A percentile compares a stretch with the other conserved stretches of the same genome.
These are phyloP conservation scores for Schizaphis graminum DNA, from an alignment of 2,888 invertebrate species.

Conservation along the genomic window DNA sequence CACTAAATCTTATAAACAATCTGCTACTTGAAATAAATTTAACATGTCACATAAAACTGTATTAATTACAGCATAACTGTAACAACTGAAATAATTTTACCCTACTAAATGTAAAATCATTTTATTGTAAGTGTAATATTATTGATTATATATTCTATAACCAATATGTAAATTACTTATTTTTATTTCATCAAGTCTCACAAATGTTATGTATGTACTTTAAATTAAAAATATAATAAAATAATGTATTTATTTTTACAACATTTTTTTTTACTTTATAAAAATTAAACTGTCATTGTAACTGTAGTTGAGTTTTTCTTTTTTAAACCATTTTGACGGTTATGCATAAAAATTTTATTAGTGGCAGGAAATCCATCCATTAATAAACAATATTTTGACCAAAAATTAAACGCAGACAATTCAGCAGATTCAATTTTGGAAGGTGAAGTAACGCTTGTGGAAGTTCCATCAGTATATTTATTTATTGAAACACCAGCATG, in stretches of 20 bases:
- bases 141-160: neutral
- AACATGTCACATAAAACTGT: neutral
- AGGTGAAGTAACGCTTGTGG: neutral
- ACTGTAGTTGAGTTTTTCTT: neutral
- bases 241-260: neutral
- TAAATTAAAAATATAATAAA: neutral
- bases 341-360: constrained; percentile 32
- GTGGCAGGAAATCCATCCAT: constrained; percentile 52
- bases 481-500: constrained; percentile 15
- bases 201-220: neutral
- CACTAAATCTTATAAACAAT: constrained; percentile 94
- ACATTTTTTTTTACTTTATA: neutral
- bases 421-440: neutral
- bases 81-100: neutral
- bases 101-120: neutral
- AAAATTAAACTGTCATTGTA: neutral
- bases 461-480: neutral
- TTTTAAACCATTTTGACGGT: neutral
- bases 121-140: neutral
- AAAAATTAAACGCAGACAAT: constrained; percentile 30
- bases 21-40: constrained; percentile 77
- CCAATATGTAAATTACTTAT: neutral
- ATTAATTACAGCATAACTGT: neutral
- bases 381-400: constrained; percentile 71
- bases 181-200: neutral